Evolutionary conservation across 2,113 vertebrate genomes (phyloP).

Genomic region (Petroica traversi): DNA sequence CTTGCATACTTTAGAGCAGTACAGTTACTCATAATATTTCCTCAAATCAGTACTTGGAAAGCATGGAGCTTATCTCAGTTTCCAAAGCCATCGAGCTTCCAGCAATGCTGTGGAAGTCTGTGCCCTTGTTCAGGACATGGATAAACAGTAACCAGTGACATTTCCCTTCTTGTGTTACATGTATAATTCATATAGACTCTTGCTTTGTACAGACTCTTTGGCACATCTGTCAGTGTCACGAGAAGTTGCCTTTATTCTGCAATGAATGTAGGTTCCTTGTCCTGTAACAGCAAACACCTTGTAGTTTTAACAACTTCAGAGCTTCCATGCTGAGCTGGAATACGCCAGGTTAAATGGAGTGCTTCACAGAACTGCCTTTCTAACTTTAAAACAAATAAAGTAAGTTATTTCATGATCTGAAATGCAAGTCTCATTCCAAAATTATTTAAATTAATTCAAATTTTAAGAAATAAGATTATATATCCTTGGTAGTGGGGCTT

Average conservation of each 20-base stretch:
- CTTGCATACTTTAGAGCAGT: neutral
- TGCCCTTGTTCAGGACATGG: neutral
- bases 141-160: neutral
- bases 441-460: neutral
- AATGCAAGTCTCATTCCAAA: neutral
- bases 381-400: neutral
- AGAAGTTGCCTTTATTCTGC: neutral
- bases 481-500: neutral
- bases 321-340: neutral
- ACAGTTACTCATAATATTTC: neutral
- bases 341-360: neutral
- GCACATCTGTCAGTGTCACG: neutral
- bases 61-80: neutral
- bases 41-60: neutral
- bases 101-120: neutral
- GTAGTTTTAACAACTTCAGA: neutral
- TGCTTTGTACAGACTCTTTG: neutral
- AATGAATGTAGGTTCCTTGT: accelerated
- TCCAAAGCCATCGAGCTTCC: neutral
- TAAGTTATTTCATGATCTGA: neutral
- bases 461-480: neutral
- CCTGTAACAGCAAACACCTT: neutral
- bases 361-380: neutral
- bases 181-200: neutral
- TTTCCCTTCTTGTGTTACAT: neutral